phyloP scores from a whole-genome alignment of 2,888 invertebrate genomes.

The Ligdia adustata region DNA sequence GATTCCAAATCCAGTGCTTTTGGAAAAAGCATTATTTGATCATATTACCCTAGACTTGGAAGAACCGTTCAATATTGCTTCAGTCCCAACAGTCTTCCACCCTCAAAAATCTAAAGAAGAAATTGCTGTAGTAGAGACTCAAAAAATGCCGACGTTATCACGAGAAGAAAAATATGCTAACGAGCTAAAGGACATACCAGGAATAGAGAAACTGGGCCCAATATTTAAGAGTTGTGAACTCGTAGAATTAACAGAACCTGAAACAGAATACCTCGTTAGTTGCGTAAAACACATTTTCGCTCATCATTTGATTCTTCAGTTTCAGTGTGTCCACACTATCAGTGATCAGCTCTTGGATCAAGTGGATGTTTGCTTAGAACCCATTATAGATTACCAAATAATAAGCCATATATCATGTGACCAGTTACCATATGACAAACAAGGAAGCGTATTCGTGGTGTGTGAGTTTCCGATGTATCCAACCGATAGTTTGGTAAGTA shows the following conservation, averaged over 20 bases:
- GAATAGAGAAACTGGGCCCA: conserved; percentile 92
- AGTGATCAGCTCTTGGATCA: conserved; percentile 97
- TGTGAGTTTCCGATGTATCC: conserved; percentile 84
- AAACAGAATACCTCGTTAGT: conserved; percentile 97
- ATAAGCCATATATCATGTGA: conserved; percentile 88
- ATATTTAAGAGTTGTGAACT: conserved; percentile 94
- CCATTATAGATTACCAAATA: conserved; percentile 91
- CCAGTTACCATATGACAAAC: conserved; percentile 93
- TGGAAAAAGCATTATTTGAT: conserved; percentile 94
- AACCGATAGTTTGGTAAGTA: conserved; percentile 89
- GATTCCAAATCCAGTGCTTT: conserved; percentile 92
- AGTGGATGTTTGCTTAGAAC: conserved; percentile 94
- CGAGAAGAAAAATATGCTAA: conserved; percentile 94
- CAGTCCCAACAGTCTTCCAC: conserved; percentile 94
- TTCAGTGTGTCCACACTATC: conserved; percentile 98
- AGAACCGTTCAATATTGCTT: conserved; percentile 92
- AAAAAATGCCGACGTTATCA: conserved; percentile 93
- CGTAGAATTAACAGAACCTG: conserved; percentile 97
- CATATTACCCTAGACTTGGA: conserved; percentile 89
- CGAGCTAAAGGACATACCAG: conserved; percentile 91
- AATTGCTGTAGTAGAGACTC: conserved; percentile 87
- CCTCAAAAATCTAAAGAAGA: conserved; percentile 91
- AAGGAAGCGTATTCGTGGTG: conserved; percentile 93
- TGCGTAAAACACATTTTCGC: conserved; percentile 96
- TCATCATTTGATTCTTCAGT: conserved; percentile 95